Conservation (phyloP, 92 coral and sea anemone genomes). For the Heteractis magnifica region DNA sequence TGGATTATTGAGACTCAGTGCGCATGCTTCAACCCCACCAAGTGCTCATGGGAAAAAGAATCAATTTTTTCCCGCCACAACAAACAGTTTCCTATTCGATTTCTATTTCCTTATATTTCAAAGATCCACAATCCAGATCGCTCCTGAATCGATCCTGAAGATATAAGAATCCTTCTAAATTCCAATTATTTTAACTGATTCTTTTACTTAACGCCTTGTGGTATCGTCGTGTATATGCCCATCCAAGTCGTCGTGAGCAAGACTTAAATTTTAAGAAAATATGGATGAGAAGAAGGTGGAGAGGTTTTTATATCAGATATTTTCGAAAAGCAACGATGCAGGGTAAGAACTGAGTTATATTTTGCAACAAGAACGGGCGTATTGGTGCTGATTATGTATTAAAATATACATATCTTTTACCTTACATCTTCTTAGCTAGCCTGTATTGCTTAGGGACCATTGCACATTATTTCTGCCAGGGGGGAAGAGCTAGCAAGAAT, state of each 20-base stretch:
- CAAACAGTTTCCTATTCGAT: background rate
- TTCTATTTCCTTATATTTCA: background rate
- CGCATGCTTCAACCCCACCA: slow-evolving; percentile 35
- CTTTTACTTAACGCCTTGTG: background rate
- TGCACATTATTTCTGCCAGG: too few relatives aligned
- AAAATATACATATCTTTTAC: background rate
- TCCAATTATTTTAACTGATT: background rate
- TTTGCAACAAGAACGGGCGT: background rate
- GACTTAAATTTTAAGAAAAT: too few relatives aligned
- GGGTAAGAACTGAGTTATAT: slow-evolving; percentile 50
- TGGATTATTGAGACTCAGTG: slow-evolving; percentile 18
- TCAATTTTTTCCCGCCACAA: slow-evolving; percentile 45
- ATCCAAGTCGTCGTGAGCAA: background rate
- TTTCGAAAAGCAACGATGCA: slow-evolving; percentile 60
- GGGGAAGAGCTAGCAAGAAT: too few relatives aligned
- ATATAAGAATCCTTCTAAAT: background rate
- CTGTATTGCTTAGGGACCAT: too few relatives aligned
- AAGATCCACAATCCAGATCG: background rate
- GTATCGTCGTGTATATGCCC: background rate
- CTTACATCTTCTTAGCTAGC: background rate
- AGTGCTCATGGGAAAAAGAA: slow-evolving; percentile 14
- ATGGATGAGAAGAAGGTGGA: slow-evolving; percentile 43
- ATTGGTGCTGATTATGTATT: background rate
- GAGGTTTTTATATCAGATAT: slow-evolving; percentile 62
- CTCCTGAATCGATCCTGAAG: background rate